Base-by-base conservation (phyloP, 1,140 invertebrate species). In the Drosophila punjabiensis region DNA sequence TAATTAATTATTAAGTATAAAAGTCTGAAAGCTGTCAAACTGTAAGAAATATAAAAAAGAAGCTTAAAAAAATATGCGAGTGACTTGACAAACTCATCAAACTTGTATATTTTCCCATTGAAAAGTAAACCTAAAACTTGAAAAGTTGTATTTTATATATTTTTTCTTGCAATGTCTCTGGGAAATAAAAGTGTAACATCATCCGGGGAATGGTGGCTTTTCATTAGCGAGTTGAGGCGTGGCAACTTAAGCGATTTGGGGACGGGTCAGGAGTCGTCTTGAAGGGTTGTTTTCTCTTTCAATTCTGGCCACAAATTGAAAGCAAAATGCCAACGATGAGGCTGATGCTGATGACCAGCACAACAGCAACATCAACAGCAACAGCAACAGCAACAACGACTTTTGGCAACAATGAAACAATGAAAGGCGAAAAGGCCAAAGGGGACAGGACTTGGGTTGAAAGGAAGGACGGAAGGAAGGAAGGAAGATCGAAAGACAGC, bases 371-470 rank as follows among this genome's bases (percentile, higher is more conserved):
- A 59, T 60, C 28, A 60, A 58, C 33, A 64, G 18, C 18, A 68
- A 30, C 33, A 64, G 18, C 18, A 68, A 30, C 16, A 62, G 20
- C 37, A 48, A n/a, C 58, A 61, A 80, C 61, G 74, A 77, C 75
- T 85, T 81, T 86, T 69, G 82, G 79, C 70, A 86, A 86, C 82
- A 85, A 81, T 86, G 79, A 85, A 81, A 81, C 78, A 81, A 52
- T 52, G 67, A 81, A 77, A 43, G 68, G 63, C 50, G 39, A 55
- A 60, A 45, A 37, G 41, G 48, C 20, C 41, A 64, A 10, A 7
- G 16, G 11, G 14, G 45, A 45, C 11, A 18, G 16, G 28, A 20
- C 28, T 4, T 10, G 5, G 16, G 48, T 39, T 11, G 35, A 16
- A 62, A 62, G 70, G 48, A n/a, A 30, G 65, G 48, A 65, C 39